phyloP scores from a whole-genome alignment of 2,797 vertebrate genomes.

The Tympanoctomys barrerae region DNA sequence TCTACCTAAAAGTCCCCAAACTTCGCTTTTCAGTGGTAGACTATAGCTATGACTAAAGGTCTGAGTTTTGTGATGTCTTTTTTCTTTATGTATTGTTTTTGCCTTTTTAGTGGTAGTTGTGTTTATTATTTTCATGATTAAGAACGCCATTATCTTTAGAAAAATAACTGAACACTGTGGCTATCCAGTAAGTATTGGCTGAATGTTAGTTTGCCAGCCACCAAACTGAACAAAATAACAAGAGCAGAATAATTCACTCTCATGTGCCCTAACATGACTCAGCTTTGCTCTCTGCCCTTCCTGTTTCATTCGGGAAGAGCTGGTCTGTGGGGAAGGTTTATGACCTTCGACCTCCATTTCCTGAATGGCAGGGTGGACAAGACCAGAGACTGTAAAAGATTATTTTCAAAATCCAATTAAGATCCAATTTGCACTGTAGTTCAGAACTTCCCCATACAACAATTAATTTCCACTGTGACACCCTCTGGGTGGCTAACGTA shows the following conservation, averaged over 20 bases:
- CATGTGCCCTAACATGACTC: not conserved
- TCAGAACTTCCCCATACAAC: constrained; percentile 27
- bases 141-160: not conserved
- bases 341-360: constrained; percentile 14
- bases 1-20: not conserved
- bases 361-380: constrained; percentile 16
- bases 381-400: constrained; percentile 17
- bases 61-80: not conserved
- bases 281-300: not conserved
- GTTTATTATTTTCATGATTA: not conserved
- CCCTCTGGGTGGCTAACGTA: constrained; percentile 66
- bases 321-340: not conserved
- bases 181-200: not conserved
- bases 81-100: not conserved
- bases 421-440: not conserved
- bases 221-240: not conserved
- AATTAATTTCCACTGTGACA: constrained; percentile 15
- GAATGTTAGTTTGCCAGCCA: constrained; percentile 14
- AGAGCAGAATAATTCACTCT: not conserved
- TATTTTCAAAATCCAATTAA: constrained; percentile 37
- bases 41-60: not conserved
- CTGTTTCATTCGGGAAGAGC: too few relatives aligned
- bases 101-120: not conserved
- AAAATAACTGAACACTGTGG: not conserved
- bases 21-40: not conserved